Percentiles rank a stretch among this genome's conserved stretches.
These are phyloP conservation scores for Benitochromis conjunctus DNA, from an alignment of 2,113 vertebrate species.

Conservation along the genomic window DNA sequence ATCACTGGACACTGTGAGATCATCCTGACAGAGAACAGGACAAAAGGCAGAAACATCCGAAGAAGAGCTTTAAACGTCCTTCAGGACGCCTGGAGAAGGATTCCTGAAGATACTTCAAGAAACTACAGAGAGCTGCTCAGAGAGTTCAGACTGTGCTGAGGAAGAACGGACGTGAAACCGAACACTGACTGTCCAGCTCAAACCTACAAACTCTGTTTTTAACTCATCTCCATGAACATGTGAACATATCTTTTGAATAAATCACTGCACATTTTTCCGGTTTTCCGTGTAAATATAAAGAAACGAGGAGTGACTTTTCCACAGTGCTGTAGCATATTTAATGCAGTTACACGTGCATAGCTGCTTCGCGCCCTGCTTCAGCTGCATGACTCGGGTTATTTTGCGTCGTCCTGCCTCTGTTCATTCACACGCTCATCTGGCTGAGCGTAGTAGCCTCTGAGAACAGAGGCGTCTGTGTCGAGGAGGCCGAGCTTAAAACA, in stretches of 20 bases:
- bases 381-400: not conserved
- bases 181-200: not conserved
- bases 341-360: not conserved
- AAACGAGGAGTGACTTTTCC: rapidly evolving
- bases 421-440: not conserved
- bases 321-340: not conserved
- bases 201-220: not conserved
- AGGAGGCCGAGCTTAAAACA: not conserved
- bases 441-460: not conserved
- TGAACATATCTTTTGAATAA: too few species aligned
- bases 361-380: not conserved
- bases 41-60: too few species aligned
- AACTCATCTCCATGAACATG: not conserved
- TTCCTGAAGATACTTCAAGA: too few species aligned
- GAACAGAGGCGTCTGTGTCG: slow-evolving; percentile 36
- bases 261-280: not conserved
- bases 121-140: too few species aligned
- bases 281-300: not conserved
- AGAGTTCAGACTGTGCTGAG: too few species aligned
- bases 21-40: too few species aligned
- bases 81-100: too few species aligned
- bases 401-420: not conserved
- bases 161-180: too few species aligned
- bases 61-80: too few species aligned
- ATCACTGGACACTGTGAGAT: too few species aligned